Conservation (phyloP, 1,140 invertebrate species). For the Neoseiulus cucumeris region DNA sequence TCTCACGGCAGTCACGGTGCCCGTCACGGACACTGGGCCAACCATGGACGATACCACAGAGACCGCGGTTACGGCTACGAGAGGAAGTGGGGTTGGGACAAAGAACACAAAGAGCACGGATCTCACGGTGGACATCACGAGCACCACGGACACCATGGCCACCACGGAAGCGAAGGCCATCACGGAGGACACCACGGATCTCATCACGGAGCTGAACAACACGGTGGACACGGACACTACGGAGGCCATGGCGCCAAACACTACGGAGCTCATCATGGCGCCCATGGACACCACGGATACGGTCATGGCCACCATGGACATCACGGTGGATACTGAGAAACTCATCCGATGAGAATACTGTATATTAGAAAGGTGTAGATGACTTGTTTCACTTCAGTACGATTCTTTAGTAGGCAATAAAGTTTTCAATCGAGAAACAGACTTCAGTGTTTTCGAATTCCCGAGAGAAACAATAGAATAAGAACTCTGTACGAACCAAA, state of each 20-base stretch:
- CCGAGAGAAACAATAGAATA: no score
- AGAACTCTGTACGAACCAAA: no score
- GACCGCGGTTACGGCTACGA: not conserved
- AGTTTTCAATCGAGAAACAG: no score
- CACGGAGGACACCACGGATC: not conserved
- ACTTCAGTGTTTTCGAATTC: no score
- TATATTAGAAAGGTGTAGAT: no score
- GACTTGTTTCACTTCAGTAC: no score
- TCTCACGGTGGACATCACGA: not conserved
- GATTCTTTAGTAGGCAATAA: no score
- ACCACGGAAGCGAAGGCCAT: not conserved
- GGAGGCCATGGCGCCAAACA: not conserved
- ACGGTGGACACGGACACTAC: not conserved
- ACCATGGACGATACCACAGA: not conserved
- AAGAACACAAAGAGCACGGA: not conserved
- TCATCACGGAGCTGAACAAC: not conserved
- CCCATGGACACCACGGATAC: not conserved
- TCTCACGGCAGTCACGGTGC: not conserved
- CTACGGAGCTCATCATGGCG: not conserved
- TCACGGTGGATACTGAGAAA: not conserved
- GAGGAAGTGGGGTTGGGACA: slow-evolving; percentile 5
- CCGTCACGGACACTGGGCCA: not conserved
- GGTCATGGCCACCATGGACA: slow-evolving; percentile 1
- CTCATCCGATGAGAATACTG: no score
- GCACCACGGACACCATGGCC: not conserved